Percentiles rank a stretch among this genome's conserved stretches.
Conservation (phyloP, 2,888 invertebrate species). For the Danaus chrysippus region DNA sequence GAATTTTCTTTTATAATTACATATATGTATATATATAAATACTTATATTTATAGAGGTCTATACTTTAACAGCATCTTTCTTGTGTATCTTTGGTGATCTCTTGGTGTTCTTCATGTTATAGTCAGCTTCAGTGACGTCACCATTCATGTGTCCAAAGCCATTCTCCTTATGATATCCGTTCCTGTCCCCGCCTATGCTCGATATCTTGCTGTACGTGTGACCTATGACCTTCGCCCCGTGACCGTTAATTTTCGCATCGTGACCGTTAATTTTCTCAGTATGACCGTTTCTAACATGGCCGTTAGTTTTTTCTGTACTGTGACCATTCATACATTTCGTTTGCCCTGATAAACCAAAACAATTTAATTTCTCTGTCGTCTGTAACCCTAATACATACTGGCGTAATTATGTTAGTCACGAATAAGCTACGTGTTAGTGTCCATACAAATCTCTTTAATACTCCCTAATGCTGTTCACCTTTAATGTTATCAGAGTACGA, state of each 20-base stretch:
- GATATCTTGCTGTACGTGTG: constrained; percentile 40
- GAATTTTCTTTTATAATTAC: constrained; percentile 40
- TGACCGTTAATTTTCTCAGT: constrained; percentile 34
- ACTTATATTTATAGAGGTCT: constrained; percentile 44
- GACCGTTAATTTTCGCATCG: constrained; percentile 36
- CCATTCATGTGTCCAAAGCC: constrained; percentile 39
- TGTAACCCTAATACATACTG: constrained; percentile 49
- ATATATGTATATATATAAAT: constrained; percentile 51
- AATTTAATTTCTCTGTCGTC: constrained; percentile 46
- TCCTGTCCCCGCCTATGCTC: constrained; percentile 14
- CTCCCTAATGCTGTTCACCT: constrained; percentile 52
- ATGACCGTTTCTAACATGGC: constrained; percentile 32
- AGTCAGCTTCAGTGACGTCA: constrained; percentile 30
- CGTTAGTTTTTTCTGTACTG: constrained; percentile 41
- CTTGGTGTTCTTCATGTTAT: constrained; percentile 48
- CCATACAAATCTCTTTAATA: constrained; percentile 42
- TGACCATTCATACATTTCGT: constrained; percentile 46
- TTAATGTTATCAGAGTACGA: constrained; percentile 51
- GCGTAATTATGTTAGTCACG: constrained; percentile 64
- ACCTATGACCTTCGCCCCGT: constrained; percentile 40
- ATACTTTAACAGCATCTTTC: constrained; percentile 68
- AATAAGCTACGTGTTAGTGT: constrained; percentile 37
- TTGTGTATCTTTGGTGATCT: constrained; percentile 73
- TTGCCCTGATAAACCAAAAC: constrained; percentile 68
- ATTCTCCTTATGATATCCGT: constrained; percentile 35